Evolutionary conservation across 2,797 vertebrate genomes (phyloP), one percentile per base, ranked within the genome.

Genomic region (Prionace glauca): DNA sequence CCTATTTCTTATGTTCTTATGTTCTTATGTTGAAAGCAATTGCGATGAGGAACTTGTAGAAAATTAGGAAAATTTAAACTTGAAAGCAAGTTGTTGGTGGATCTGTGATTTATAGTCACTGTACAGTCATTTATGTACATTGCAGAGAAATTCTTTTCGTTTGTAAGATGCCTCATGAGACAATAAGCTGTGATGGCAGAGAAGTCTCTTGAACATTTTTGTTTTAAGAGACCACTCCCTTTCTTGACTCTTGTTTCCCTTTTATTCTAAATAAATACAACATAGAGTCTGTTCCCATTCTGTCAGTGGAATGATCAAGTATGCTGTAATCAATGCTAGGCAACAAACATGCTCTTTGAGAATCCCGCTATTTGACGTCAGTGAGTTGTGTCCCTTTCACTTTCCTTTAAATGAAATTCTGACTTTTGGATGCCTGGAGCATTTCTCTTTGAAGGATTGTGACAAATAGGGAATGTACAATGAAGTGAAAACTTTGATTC

Each of bases 291-390:
- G 90, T 41, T 69, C 90, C 62, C 90, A 93, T 93, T 93, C 90
- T 69, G 90, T 69, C 90, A 69, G 90, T 69, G 67, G 67, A 41
- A 93, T 93, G 62, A 69, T 93, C n/a, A 93, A 93, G 90, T 22
- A 41, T 67, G 90, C 18, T 65, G 90, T 93, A 67, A 93, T 67
- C 90, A 65, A 69, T 93, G 90, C 62, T 32, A 69, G 65, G 62
- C 32, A 91, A 60, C 60, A 91, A 32, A 65, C 56, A 62, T 18
- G 18, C 26, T 91, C 62, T 93, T 65, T 93, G 65, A 93, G 32
- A 12, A 93, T 41, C 32, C n/a, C 60, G 9, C 86, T 69, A 67
- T 26, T 65, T 69, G 65, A 69, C 20, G 22, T 69, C 32, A 93
- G n/a, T 22, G 20, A 45, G 29, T 11, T 87, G 45, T 87, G 62